Evolutionary conservation across 1,140 invertebrate genomes (phyloP).

Genomic region (Brachionus rubens): DNA sequence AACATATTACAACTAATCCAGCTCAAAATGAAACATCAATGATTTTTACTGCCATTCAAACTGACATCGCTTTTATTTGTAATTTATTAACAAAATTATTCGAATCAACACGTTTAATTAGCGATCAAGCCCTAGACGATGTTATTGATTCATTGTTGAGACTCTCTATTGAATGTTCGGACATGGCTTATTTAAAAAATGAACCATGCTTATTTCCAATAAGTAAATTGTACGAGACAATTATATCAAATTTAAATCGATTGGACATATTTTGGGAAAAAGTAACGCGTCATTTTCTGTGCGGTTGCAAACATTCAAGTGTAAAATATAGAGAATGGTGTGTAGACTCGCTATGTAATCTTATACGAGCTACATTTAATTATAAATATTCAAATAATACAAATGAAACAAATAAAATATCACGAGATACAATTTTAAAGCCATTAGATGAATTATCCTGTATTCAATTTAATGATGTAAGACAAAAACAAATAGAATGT

Average conservation of each 20-base stretch:
- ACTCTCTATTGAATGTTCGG: slow-evolving; percentile 92
- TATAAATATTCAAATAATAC: slow-evolving; percentile 28
- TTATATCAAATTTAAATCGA: slow-evolving; percentile 84
- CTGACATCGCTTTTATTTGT: slow-evolving; percentile 39
- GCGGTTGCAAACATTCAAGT: slow-evolving; percentile 14
- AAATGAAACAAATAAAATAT: slow-evolving; percentile 61
- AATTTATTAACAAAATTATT: slow-evolving; percentile 46
- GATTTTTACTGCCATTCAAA: slow-evolving; percentile 43
- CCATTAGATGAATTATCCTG: slow-evolving; percentile 83
- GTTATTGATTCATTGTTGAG: slow-evolving; percentile 93
- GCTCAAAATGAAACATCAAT: background rate
- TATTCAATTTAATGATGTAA: slow-evolving; percentile 83
- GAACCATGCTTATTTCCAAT: slow-evolving; percentile 95
- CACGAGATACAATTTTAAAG: slow-evolving; percentile 78
- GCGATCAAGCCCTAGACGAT: slow-evolving; percentile 90
- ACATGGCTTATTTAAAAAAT: slow-evolving; percentile 87
- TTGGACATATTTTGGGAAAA: slow-evolving; percentile 93
- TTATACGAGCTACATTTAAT: slow-evolving; percentile 10
- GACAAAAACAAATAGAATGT: slow-evolving; percentile 89
- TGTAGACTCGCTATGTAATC: slow-evolving; percentile 9
- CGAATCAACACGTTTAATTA: slow-evolving; percentile 65
- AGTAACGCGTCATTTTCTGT: slow-evolving; percentile 81
- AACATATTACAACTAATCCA: background rate
- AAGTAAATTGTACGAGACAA: slow-evolving; percentile 91
- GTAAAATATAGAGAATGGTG: background rate